Base-by-base conservation (phyloP, 2,888 invertebrate species). In the Sphaerophoria rueppellii region DNA sequence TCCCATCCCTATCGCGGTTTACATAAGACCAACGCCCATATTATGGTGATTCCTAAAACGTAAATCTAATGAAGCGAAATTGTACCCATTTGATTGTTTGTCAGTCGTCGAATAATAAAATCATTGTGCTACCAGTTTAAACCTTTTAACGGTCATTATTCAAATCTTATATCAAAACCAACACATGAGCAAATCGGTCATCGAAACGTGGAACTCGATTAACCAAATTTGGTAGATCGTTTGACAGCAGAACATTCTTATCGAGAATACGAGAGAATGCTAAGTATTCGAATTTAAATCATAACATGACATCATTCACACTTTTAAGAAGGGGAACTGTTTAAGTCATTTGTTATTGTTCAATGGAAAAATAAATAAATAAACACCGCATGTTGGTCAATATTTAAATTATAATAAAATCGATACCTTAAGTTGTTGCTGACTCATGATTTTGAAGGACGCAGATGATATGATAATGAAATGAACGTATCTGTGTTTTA, bases 221-320 rank as follows among this genome's bases (percentile, higher is more conserved):
- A 50, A 65, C 65, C 50, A 65, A 50, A 65, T 65, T 50, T 65
- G 65, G 65, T 37, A 0, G 48, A 35, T 40, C 32, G 34, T 65
- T 65, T 50, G 50, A 4, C 65, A 65, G 35, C 16, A 50, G 7
- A 52, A 16, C 16, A 65, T 81, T 82, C 82, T 82, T 82, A 79
- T 82, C 82, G 58, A 46, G 73, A 37, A 61, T 82, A 40, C 6
- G 16, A 32, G 43, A 4, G 70, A 78, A 78, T 82, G 63, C 77
- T 70, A 72, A 48, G 43, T 57, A 60, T 9, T 40, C 65, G 40
- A 43, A 82, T 73, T 82, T 40, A 40, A 58, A 58, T 40, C 40
- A 40, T 58, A 58, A 40, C 78, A 78, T 82, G 82, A 82, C 74
- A 82, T 82, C 78, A 82, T 78, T 43, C 24, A 24, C 24, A 24